Base-by-base conservation (phyloP, 2,797 vertebrate species). In the Gymnoscopelus microlampas region DNA sequence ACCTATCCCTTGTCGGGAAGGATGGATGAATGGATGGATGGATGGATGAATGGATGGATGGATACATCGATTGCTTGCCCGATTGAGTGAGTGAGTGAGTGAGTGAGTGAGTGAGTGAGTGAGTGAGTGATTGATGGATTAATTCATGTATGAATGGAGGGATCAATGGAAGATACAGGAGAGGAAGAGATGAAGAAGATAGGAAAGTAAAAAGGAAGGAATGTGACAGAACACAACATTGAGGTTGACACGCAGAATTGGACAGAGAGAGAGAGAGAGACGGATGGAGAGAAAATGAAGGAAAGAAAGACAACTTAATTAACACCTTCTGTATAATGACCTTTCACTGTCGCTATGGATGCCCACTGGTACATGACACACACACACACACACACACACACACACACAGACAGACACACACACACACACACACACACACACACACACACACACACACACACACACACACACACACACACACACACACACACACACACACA, bases 361-460 rank as follows among this genome's bases (percentile, higher is more conserved):
- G 7, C 54, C 39, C 39, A 60, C 51, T 62, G 55, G 9, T 49
- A 55, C 10, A 23, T 14, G 39, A 59, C 44, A 63, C 60, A 66
- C 55, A 44, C 3, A 48, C 24, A 35, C 24, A 9, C 6, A 66
- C 35, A 56, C 32, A 50, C 23, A 55, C 50, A 12, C 29, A 53
- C 32, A 55, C 51, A 23, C 63, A 55, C 63, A 55, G 32, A 60
- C 53, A 66, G 53, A 56, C 53, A 26, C 53, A 66, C 64, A 48
- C 53, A 56, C 39, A 62, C 39, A 60, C 23, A 53, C 53, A 63
- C 24, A 61, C 5, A 3, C 58, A 9, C 24, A 49, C 51, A 23
- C 59, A 61, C 64, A 60, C 48, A 47, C 48, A 60, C 53, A 50
- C 13, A 70, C 56, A 70, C 53, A 55, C 54, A 26, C 54, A 55